These are phyloP conservation scores for Drosophila ironensis DNA, from an alignment of 1,140 invertebrate genomes.

Conservation along the genomic window DNA sequence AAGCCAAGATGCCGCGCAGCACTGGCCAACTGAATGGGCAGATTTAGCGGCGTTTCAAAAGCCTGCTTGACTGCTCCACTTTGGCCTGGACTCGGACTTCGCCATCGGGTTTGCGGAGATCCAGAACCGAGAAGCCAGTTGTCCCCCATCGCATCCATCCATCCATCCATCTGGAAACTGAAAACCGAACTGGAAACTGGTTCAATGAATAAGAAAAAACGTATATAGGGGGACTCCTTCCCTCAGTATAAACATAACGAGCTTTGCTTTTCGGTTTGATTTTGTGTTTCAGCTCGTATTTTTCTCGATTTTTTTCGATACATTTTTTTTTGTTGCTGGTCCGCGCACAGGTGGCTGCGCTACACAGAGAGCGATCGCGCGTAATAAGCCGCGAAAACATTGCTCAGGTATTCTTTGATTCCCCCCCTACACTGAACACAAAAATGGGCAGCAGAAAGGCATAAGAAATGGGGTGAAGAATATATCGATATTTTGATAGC, in stretches of 20 bases:
- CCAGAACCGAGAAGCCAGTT: too few relatives aligned
- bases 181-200: slow-evolving; percentile 43
- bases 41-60: slow-evolving; percentile 64
- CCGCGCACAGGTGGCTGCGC: slow-evolving; percentile 70
- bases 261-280: slow-evolving; percentile 75
- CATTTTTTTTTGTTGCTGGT: slow-evolving; percentile 4
- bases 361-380: slow-evolving; percentile 62
- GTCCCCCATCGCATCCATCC: slow-evolving; percentile 54
- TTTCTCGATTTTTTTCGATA: background rate
- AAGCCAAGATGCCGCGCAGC: too few relatives aligned
- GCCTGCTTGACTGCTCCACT: slow-evolving; percentile 75
- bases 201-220: slow-evolving; percentile 35
- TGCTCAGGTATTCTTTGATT: slow-evolving; percentile 56
- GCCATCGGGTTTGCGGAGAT: too few relatives aligned
- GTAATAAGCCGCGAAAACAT: slow-evolving; percentile 79
- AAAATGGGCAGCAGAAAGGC: too few relatives aligned
- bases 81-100: too few relatives aligned
- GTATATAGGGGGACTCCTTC: background rate
- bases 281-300: slow-evolving; percentile 39
- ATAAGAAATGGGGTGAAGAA: too few relatives aligned
- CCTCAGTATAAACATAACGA: slow-evolving; percentile 51
- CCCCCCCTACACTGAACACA: background rate
- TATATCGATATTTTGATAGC: too few relatives aligned
- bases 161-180: slow-evolving; percentile 64
- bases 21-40: background rate